Base-by-base conservation (phyloP, 2,113 vertebrate genomes). In the Catharus bicknelli region DNA sequence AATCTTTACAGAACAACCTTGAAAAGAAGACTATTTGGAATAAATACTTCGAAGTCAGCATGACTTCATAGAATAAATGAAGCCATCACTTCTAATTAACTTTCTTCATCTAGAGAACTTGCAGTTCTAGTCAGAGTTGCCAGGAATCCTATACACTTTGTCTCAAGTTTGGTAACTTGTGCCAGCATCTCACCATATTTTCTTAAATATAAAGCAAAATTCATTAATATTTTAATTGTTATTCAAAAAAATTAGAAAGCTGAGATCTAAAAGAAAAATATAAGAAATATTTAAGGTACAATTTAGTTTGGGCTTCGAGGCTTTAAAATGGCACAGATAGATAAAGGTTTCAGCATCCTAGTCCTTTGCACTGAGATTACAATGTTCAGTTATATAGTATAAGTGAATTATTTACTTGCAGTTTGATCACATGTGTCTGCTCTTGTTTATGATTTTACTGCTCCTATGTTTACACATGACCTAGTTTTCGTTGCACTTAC, bases 1-100 rank as follows among this genome's bases (percentile, higher is more conserved):
- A 20, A 92, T 73, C 36, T 47, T 87, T 78, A 26, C 12, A 80
- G 17, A 74, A 8, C 32, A 90, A 51, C 15, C 10, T 78, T 81
- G 36, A 89, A 93, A 91, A 66, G 10, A 5, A 51, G 45, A n/a
- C 5, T n/a, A 29, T 50, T 61, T 11, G 57, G 36, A 94, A 54
- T 18, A 87, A 84, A 36, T 15, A 61, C 50, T 75, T 55, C 9
- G 83, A 88, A 92, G 83, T 2, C 8, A 66, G 20, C 12, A 3
- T 1, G 2, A 68, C 92, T 93, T 91, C 45, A 88, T 2, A 67
- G 38, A 88, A 74, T 79, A 97, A 93, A 89, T 74, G 11, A 90
- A 86, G 32, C 34, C 7, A 1, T 95, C 94, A 93, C 25, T 95
- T 88, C 54, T 93, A 89, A 82, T 95, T 90, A 94, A 89, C 47